Percentiles rank a stretch among this genome's conserved stretches.
Conservation (phyloP, 2,113 vertebrate species). For the Sus scrofa region T2T-Sscrofa CM000817.6:75526001-75526500, state of each 20-base stretch:
- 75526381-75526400: background rate
- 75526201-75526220: too few relatives aligned
- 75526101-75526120: too few relatives aligned
- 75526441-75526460: constrained; percentile 53
- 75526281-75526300: too few relatives aligned
- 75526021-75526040: background rate
- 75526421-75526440: constrained; percentile 66
- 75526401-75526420: constrained; percentile 46
- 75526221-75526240: too few relatives aligned
- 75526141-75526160: background rate
- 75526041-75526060: background rate
- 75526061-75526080: background rate
- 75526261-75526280: too few relatives aligned
- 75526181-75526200: too few relatives aligned
- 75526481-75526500: constrained; percentile 63
- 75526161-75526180: too few relatives aligned
- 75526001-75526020: background rate
- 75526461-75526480: constrained; percentile 44
- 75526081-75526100: background rate
- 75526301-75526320: background rate
- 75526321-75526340: background rate
- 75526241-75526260: too few relatives aligned
- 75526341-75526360: background rate
- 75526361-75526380: background rate
- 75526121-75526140: fast-evolving